Base-by-base conservation (phyloP, 2,113 vertebrate species). In the Phycodurus eques region DNA sequence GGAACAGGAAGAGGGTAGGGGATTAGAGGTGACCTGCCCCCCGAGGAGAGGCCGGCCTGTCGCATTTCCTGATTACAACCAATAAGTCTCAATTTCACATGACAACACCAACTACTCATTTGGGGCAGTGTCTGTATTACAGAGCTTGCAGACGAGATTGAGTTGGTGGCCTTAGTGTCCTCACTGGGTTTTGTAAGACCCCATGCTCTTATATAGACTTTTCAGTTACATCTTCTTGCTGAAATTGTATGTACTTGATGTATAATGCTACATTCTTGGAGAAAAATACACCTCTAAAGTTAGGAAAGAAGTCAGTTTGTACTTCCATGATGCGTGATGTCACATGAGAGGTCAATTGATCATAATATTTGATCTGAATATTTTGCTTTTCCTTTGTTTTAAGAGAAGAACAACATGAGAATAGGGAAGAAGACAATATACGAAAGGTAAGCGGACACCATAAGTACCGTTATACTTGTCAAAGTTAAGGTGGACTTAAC, bases 81-180 rank as follows among this genome's bases (percentile, higher is more conserved):
- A 79, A 82, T 91, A 86, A 80, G 82, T 90, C 86, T 89, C 89
- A 89, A 87, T 90, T 89, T 89, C 70, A 86, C 73, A 82, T 82
- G 89, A 88, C 87, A 88, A 73, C 74, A 75, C 78, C 78, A 84
- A 86, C 74, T 85, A 79, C 82, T 89, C 85, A 80, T 74, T 80
- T 87, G 80, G 77, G 84, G 70, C 77, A 74, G 69, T 1, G 71
- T 83, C 60, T 81, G 74, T 87, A 74, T 83, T 85, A 80, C 74
- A 73, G 79, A 73, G 74, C 72, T 66, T 78, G 72, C 70, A 47
- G 66, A 47, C 61, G 68, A 51, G 73, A 76, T 56, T 43, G 72
- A 62, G 74, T 65, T 44, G 76, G 76, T 72, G 68, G 66, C 73
- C 70, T 82, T 82, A 76, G 73, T 74, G 80, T 81, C 81, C 82